These are phyloP conservation scores for Caenorhabditis zanzibari DNA, from an alignment of 2,888 invertebrate species.

Conservation along the genomic window DNA sequence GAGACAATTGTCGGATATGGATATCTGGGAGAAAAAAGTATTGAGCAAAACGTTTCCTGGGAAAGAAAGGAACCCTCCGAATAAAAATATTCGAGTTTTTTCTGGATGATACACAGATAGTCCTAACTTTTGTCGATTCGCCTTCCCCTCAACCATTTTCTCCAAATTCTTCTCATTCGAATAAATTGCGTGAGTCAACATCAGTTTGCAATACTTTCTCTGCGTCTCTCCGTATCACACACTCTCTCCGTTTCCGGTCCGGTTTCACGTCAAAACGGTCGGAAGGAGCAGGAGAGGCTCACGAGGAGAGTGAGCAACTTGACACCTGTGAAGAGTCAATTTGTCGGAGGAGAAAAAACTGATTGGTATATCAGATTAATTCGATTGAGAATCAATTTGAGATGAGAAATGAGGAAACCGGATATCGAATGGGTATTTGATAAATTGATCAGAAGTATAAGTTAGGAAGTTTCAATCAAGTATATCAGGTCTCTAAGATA, in stretches of 20 bases:
- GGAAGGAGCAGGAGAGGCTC: not conserved
- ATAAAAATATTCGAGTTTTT: no score
- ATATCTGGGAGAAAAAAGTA: no score
- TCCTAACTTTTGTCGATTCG: no score
- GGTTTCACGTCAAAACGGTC: conserved; percentile 51
- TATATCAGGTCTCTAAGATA: no score
- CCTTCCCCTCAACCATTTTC: not conserved
- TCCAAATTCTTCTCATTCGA: not conserved
- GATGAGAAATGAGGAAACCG: conserved; percentile 22
- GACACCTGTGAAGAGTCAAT: conserved; percentile 48
- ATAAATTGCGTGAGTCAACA: conserved; percentile 34
- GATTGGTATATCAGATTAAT: conserved; percentile 48
- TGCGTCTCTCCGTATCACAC: conserved; percentile 29
- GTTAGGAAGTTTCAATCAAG: no score
- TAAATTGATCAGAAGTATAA: not conserved
- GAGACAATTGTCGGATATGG: no score
- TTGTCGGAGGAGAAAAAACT: conserved; percentile 18
- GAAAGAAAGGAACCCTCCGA: no score
- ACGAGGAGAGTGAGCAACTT: conserved; percentile 40
- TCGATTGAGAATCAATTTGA: conserved; percentile 37
- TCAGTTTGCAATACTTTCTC: conserved; percentile 37
- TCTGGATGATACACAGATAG: no score
- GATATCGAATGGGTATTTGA: not conserved
- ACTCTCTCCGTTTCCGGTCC: conserved; percentile 53
- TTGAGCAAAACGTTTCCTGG: no score